A percentile compares a stretch with the other conserved stretches of the same genome.
Conservation (phyloP, 2,113 vertebrate species). For the pig (Sus scrofa) region T2T-Sscrofa CM000821.6:52842001-52842500, state of each 20-base stretch:
- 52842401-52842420: not conserved
- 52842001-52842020: no score
- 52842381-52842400: not conserved
- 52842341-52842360: not conserved
- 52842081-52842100: no score
- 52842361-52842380: not conserved
- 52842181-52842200: not conserved
- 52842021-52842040: no score
- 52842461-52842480: no score
- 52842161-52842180: not conserved
- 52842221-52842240: not conserved
- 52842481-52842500: no score
- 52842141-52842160: not conserved
- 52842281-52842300: not conserved
- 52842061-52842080: no score
- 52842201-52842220: not conserved
- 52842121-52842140: no score
- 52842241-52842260: not conserved
- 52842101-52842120: not conserved
- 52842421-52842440: not conserved
- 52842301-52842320: not conserved
- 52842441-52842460: no score
- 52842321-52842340: not conserved
- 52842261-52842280: not conserved
- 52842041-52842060: no score